Percentiles rank a stretch among this genome's conserved stretches.
These are phyloP conservation scores for Rhizoglyphus robini DNA, from an alignment of 1,140 invertebrate species.

Conservation along the genomic window DNA sequence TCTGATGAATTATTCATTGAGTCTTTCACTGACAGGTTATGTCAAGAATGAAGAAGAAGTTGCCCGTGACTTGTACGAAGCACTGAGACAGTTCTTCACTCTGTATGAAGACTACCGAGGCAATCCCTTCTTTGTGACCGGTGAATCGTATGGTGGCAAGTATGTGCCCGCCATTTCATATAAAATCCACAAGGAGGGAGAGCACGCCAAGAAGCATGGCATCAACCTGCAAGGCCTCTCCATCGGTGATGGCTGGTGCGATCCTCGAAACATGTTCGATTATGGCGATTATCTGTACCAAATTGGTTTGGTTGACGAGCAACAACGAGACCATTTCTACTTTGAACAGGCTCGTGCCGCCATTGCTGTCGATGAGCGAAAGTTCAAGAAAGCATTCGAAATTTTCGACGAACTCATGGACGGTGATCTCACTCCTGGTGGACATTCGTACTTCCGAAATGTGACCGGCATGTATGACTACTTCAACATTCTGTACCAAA, in stretches of 20 bases:
- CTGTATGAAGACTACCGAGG: slow-evolving; percentile 24
- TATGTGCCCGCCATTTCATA: slow-evolving; percentile 62
- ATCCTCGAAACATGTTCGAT: slow-evolving; percentile 59
- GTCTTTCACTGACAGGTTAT: slow-evolving; percentile 19
- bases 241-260: slow-evolving; percentile 70
- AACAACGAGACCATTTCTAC: slow-evolving; percentile 40
- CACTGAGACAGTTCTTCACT: slow-evolving; percentile 26
- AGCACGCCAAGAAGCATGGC: slow-evolving; percentile 22
- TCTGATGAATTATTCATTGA: too few species aligned
- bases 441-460: slow-evolving; percentile 55
- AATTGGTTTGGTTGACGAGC: slow-evolving; percentile 55
- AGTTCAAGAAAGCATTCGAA: slow-evolving; percentile 50
- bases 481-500: slow-evolving; percentile 57
- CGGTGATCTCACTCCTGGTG: slow-evolving; percentile 47
- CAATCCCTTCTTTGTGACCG: slow-evolving; percentile 29
- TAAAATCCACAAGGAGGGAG: slow-evolving; percentile 51
- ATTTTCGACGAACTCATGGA: slow-evolving; percentile 47
- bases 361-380: slow-evolving; percentile 42
- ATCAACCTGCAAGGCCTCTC: slow-evolving; percentile 44
- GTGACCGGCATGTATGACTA: slow-evolving; percentile 60
- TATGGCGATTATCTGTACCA: slow-evolving; percentile 70
- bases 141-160: slow-evolving; percentile 31
- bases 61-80: slow-evolving; percentile 24
- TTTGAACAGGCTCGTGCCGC: slow-evolving; percentile 43
- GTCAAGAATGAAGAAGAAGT: slow-evolving; percentile 24